phyloP scores from a whole-genome alignment of 1,140 invertebrate species.

The Popillia japonica region DNA sequence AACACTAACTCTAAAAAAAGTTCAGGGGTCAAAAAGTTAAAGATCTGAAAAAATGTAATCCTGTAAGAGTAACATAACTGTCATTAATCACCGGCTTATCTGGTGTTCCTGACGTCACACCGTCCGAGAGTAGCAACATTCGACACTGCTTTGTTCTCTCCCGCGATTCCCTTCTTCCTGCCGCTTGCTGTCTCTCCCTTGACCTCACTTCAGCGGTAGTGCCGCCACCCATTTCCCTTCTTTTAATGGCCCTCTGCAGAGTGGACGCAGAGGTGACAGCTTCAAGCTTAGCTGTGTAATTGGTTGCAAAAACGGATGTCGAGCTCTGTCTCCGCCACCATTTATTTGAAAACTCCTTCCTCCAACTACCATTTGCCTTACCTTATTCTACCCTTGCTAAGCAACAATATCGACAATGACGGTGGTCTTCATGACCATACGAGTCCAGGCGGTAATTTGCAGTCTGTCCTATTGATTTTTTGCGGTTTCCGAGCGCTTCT shows the following conservation, averaged over 20 bases:
- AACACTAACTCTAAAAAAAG: slow-evolving; percentile 34
- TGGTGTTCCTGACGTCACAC: slow-evolving; percentile 41
- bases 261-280: slow-evolving; percentile 29
- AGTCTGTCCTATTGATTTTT: slow-evolving; percentile 28
- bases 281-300: slow-evolving; percentile 27
- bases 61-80: slow-evolving; percentile 42
- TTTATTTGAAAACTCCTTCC: slow-evolving; percentile 21
- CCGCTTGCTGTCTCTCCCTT: slow-evolving; percentile 37
- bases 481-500: background rate
- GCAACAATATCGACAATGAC: slow-evolving; percentile 17
- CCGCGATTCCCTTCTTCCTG: background rate
- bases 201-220: background rate
- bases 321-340: slow-evolving; percentile 24
- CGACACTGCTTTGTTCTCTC: slow-evolving; percentile 41
- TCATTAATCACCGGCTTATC: slow-evolving; percentile 44
- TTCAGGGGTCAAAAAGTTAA: slow-evolving; percentile 44
- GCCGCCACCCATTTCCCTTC: slow-evolving; percentile 24
- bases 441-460: slow-evolving; percentile 24
- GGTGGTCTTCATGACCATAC: slow-evolving; percentile 23
- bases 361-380: background rate
- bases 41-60: slow-evolving; percentile 44
- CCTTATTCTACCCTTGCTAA: slow-evolving; percentile 1
- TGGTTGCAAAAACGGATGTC: slow-evolving; percentile 32
- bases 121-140: slow-evolving; percentile 29
- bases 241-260: slow-evolving; percentile 23